phyloP scores from a whole-genome alignment of 2,797 vertebrate species.

The Lagorchestes hirsutus region DNA sequence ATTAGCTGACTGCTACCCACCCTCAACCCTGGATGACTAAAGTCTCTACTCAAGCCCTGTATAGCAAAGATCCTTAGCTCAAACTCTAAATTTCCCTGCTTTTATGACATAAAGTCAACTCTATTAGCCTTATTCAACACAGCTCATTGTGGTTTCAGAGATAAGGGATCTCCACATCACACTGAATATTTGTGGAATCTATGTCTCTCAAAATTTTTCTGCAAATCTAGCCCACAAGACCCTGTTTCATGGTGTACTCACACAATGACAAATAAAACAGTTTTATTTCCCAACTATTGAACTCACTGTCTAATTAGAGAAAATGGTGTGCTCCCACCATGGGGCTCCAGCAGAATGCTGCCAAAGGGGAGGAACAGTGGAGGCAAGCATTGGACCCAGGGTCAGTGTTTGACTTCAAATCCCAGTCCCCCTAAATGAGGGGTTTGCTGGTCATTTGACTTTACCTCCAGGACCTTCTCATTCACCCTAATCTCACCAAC shows the following conservation, averaged over 20 bases:
- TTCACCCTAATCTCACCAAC: neutral
- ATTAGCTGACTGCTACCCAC: constrained; percentile 38
- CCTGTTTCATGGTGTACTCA: constrained; percentile 75
- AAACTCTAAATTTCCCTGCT: constrained; percentile 62
- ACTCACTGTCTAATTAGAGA: constrained; percentile 79
- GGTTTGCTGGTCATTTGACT: neutral
- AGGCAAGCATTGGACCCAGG: neutral
- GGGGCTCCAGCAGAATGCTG: constrained; percentile 61
- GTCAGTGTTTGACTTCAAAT: neutral
- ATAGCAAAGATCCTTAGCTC: constrained; percentile 61
- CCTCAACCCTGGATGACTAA: constrained; percentile 16
- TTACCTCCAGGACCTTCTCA: neutral
- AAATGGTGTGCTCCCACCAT: constrained; percentile 55
- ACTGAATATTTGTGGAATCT: constrained; percentile 78
- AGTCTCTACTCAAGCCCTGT: constrained; percentile 56
- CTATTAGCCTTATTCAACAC: constrained; percentile 66
- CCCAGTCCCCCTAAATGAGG: neutral
- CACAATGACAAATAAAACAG: constrained; percentile 77
- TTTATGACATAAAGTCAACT: constrained; percentile 69
- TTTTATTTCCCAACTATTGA: constrained; percentile 68
- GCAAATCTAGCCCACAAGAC: constrained; percentile 73
- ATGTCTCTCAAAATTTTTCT: constrained; percentile 78
- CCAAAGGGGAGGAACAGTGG: neutral
- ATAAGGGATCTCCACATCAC: constrained; percentile 78
- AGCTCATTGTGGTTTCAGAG: constrained; percentile 67